Conservation (phyloP, 2,113 vertebrate species). For the Pelodiscus sinensis region DNA sequence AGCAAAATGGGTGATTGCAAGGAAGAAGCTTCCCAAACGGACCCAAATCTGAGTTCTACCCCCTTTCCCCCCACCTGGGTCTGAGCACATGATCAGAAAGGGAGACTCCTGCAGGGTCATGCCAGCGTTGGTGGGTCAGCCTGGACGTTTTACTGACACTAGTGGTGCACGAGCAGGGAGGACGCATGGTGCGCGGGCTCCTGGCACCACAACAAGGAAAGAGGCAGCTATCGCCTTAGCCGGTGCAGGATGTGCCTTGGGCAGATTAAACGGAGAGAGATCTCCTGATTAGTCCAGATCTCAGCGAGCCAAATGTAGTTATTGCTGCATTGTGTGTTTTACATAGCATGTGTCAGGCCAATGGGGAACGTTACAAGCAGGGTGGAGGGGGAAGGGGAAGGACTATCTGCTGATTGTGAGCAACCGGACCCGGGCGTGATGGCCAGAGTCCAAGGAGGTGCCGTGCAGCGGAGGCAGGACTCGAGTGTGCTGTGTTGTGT, state of each 20-base stretch:
- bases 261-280: neutral
- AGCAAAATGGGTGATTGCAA: neutral
- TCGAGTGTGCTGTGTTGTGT: neutral
- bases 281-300: neutral
- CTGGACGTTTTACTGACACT: neutral
- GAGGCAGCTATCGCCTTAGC: rapidly evolving
- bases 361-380: neutral
- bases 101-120: neutral
- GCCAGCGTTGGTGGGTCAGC: neutral
- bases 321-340: neutral
- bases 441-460: too few relatives aligned
- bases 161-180: too few relatives aligned
- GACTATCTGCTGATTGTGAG: neutral
- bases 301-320: neutral
- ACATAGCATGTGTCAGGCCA: neutral
- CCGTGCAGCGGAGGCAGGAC: neutral
- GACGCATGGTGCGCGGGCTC: too few relatives aligned
- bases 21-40: neutral
- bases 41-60: neutral
- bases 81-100: neutral
- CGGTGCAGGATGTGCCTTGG: neutral
- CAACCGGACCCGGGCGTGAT: neutral
- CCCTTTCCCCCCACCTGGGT: too few relatives aligned
- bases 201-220: neutral
- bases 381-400: neutral